Percentiles rank a stretch among this genome's conserved stretches.
Conservation (phyloP, 2,113 vertebrate genomes). For the Pluvialis apricaria region DNA sequence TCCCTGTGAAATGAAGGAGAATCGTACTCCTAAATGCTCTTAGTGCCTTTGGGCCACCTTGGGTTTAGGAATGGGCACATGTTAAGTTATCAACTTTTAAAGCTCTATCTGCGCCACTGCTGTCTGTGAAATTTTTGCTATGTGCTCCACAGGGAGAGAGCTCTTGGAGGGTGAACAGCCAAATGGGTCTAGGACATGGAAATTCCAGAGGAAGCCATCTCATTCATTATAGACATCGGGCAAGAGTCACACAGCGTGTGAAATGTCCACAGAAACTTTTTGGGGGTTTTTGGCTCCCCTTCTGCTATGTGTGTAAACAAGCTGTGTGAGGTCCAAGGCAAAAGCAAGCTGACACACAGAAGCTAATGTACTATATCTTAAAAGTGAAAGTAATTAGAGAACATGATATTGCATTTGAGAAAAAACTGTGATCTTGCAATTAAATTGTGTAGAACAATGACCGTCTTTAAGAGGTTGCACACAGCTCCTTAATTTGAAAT, state of each 20-base stretch:
- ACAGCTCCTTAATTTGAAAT: background rate
- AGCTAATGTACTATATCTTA: background rate
- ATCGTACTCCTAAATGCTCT: background rate
- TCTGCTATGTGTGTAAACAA: background rate
- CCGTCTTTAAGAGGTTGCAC: background rate
- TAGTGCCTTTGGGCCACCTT: background rate
- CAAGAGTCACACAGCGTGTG: background rate
- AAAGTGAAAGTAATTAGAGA: background rate
- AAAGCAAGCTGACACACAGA: background rate
- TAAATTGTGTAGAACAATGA: background rate
- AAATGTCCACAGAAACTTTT: background rate
- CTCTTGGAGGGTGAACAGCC: background rate
- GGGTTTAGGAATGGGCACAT: background rate
- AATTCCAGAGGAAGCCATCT: background rate
- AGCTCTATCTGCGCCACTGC: background rate
- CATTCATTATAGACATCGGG: background rate
- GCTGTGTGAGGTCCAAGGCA: background rate
- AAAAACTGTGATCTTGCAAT: background rate
- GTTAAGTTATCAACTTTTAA: background rate
- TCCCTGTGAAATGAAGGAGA: background rate
- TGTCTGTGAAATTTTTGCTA: background rate
- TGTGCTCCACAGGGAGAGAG: background rate
- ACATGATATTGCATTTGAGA: background rate
- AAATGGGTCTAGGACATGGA: background rate
- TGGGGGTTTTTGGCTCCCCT: fast-evolving